Evolutionary conservation across 2,113 vertebrate species (phyloP).

Genomic region (Urocolius indicus): DNA sequence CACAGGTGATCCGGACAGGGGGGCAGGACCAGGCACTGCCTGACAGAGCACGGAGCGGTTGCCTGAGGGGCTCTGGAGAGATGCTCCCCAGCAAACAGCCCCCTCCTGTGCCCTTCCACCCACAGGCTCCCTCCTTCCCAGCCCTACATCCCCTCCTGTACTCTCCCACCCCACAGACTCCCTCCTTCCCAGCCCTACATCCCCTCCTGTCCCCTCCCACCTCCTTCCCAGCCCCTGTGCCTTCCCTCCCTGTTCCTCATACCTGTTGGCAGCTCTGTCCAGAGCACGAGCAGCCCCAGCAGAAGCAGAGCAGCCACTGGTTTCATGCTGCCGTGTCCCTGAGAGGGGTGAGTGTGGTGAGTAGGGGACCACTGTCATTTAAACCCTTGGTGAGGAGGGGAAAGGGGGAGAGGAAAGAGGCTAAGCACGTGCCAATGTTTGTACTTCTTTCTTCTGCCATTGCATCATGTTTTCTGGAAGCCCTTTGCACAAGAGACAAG

Average conservation of each 20-base stretch:
- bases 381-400: background rate
- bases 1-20: rapidly evolving
- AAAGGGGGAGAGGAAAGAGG: background rate
- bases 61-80: too few relatives aligned
- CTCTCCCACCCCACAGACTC: background rate
- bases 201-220: background rate
- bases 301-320: background rate
- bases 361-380: background rate
- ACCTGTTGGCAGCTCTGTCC: slow-evolving; percentile 39
- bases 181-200: too few relatives aligned
- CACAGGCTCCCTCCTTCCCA: too few relatives aligned
- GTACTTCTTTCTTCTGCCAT: background rate
- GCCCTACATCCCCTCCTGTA: too few relatives aligned
- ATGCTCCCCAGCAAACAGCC: background rate
- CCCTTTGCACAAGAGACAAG: background rate
- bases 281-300: slow-evolving; percentile 48
- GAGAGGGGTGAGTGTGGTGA: rapidly evolving
- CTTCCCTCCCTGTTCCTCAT: background rate
- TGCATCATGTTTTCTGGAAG: background rate
- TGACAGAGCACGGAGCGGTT: background rate
- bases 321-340: slow-evolving; percentile 9
- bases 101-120: too few relatives aligned
- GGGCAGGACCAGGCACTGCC: slow-evolving; percentile 54
- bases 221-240: background rate
- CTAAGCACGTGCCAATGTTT: rapidly evolving